Evolutionary conservation across 2,888 invertebrate species (phyloP).

Genomic region (Drepanosiphum platanoidis): DNA sequence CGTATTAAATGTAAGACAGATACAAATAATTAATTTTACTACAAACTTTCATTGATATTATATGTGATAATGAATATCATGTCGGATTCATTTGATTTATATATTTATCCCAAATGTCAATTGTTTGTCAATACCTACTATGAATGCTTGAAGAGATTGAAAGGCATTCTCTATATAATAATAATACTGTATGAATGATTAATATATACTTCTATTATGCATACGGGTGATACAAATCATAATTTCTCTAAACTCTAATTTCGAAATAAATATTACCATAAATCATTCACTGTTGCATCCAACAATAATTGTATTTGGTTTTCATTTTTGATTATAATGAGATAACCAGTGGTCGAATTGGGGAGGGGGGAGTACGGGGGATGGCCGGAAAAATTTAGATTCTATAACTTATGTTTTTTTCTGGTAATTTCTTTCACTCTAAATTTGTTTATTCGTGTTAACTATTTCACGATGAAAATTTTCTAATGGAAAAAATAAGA

Average conservation of each 20-base stretch:
- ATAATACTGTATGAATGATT: neutral
- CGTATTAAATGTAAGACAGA: too few species aligned
- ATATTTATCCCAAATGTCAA: slow-evolving; percentile 23
- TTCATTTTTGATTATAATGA: too few species aligned
- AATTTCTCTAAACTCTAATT: neutral
- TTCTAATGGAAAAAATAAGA: too few species aligned
- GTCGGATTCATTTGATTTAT: slow-evolving; percentile 16
- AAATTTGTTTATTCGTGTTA: too few species aligned
- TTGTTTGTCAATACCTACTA: neutral
- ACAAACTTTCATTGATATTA: neutral
- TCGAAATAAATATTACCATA: neutral
- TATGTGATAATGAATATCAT: too few species aligned
- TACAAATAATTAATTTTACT: neutral
- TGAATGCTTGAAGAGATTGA: neutral
- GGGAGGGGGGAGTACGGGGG: too few species aligned
- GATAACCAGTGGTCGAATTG: too few species aligned
- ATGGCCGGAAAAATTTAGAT: too few species aligned
- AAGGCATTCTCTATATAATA: neutral
- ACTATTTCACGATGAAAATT: too few species aligned
- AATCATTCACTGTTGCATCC: neutral
- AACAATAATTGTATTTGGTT: neutral
- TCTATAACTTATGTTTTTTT: too few species aligned
- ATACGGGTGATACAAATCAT: neutral
- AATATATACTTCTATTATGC: neutral
- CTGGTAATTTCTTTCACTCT: too few species aligned